Evolutionary conservation across 2,888 invertebrate species (phyloP), one percentile per base, ranked within the genome.

Genomic region (Cheilosia variabilis): DNA sequence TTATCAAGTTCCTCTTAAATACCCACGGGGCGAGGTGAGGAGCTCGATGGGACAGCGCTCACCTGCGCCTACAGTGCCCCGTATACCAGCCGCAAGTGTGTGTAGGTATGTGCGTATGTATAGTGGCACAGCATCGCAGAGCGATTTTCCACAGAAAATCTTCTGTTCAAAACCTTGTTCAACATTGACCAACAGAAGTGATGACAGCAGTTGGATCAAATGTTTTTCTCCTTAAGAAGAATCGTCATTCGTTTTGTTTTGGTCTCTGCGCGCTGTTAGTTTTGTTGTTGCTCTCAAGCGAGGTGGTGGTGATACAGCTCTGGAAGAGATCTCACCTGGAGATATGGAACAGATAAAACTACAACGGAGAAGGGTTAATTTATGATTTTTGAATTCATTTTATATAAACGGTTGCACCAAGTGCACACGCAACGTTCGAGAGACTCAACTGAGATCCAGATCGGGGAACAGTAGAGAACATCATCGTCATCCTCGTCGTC

Each of bases 381-480:
- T 87, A 87, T 87, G 87, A 87, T 87, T 87, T 86, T 87, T 87
- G 81, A 81, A 80, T 81, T 87, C 81, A 80, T 81, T 87, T 86
- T 77, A 86, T 86, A 86, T 80, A 86, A 86, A 72, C 87, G 81
- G 81, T 87, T 87, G 86, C 80, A 87, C 78, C 80, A 87, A 87
- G 65, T 75, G 87, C 81, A 87, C 86, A 86, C 87, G 86, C 84
- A 86, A 76, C 84, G 66, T 80, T 62, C 60, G 9, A 62, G 9
- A 62, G 80, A 71, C 71, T 73, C 68, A 63, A 66, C 71, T 69
- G 62, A 68, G 83, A 80, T 86, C 63, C 76, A 80, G 84, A 80
- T 86, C 71, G 73, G 53, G 55, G 15, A 76, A 66, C 72, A 84
- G 79, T 65, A 76, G 84, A 80, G 80, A 86, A 80, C 80, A 86